phyloP scores from a whole-genome alignment of 2,888 invertebrate genomes.

The Temnothorax unifasciatus region DNA sequence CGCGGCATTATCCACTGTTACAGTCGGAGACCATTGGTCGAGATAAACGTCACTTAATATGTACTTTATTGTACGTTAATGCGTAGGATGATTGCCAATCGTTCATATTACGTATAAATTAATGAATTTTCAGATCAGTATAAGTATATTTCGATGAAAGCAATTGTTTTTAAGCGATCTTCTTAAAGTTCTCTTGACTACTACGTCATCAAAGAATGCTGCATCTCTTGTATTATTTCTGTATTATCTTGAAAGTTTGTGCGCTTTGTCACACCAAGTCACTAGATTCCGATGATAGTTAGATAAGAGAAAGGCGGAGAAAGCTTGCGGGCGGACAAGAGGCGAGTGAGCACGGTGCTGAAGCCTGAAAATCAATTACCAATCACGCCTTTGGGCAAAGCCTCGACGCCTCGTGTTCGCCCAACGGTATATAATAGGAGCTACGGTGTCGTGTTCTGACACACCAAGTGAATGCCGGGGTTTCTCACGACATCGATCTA shows the following conservation, averaged over 20 bases:
- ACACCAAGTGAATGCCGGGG: conserved; percentile 68
- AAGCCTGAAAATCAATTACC: conserved; percentile 83
- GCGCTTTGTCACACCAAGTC: conserved; percentile 47
- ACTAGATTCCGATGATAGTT: conserved; percentile 59
- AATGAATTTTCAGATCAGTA: neutral
- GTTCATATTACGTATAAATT: neutral
- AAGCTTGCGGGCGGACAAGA: conserved; percentile 52
- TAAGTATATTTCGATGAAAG: neutral
- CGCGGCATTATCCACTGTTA: conserved; percentile 63
- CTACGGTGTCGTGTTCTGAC: conserved; percentile 75
- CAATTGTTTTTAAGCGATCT: neutral
- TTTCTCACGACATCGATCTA: conserved; percentile 75
- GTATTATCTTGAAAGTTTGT: conserved; percentile 45
- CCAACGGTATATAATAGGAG: conserved; percentile 80
- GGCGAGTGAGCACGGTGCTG: conserved; percentile 73
- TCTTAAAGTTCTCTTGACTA: neutral
- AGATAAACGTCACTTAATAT: conserved; percentile 27
- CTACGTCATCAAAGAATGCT: neutral
- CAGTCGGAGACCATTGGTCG: conserved; percentile 23
- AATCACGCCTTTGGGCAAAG: conserved; percentile 82
- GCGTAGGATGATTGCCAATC: neutral
- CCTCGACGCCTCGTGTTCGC: conserved; percentile 77
- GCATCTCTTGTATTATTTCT: neutral
- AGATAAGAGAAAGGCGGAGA: conserved; percentile 64
- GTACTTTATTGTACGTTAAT: neutral